phyloP scores from a whole-genome alignment of 2,797 vertebrate species.

The Sarcoramphus papa region DNA sequence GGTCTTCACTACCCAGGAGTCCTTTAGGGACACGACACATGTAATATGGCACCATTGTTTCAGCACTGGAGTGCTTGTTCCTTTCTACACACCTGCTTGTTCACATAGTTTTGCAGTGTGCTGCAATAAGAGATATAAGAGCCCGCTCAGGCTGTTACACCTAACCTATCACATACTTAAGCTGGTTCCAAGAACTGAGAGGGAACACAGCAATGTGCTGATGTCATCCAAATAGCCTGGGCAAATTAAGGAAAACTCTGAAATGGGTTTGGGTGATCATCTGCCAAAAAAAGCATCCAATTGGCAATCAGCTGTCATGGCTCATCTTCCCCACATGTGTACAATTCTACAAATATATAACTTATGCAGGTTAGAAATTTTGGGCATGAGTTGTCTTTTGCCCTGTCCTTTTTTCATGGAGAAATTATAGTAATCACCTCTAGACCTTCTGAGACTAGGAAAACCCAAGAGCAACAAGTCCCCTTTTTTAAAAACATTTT shows the following conservation, averaged over 20 bases:
- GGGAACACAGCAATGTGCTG: neutral
- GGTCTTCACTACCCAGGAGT: neutral
- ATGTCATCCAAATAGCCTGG: neutral
- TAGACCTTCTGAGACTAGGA: neutral
- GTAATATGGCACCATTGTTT: neutral
- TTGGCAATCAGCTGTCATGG: neutral
- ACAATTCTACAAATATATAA: neutral
- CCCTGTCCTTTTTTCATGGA: neutral
- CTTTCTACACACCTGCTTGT: neutral
- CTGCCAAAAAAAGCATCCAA: neutral
- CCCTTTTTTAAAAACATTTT: neutral
- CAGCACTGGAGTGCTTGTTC: neutral
- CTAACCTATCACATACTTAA: neutral
- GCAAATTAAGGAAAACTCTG: neutral
- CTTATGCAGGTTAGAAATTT: neutral
- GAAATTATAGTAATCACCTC: neutral
- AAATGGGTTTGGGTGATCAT: neutral
- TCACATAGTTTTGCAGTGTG: neutral
- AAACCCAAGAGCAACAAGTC: neutral
- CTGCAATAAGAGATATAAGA: neutral
- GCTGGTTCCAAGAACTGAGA: neutral
- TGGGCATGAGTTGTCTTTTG: neutral
- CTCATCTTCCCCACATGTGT: neutral
- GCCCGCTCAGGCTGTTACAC: neutral
- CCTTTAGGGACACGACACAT: neutral